These are phyloP conservation scores for Otolemur crassicaudatus DNA, from an alignment of 2,797 vertebrate species.

Conservation along the genomic window DNA sequence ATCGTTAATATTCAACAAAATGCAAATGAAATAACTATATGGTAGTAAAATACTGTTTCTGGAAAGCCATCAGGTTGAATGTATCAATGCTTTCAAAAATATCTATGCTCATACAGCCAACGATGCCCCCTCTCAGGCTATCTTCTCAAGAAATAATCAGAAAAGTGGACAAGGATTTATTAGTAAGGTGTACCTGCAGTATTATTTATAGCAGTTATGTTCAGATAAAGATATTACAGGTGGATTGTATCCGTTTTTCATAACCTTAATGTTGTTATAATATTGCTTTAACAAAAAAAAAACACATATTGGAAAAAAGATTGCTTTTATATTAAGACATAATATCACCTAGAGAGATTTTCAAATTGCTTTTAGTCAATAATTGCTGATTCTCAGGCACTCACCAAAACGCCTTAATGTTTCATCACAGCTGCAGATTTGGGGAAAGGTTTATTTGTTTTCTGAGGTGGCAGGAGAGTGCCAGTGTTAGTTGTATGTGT, in stretches of 20 bases:
- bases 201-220: neutral
- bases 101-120: neutral
- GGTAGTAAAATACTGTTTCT: slow-evolving; percentile 36
- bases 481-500: neutral
- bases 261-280: slow-evolving; percentile 1
- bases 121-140: neutral
- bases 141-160: slow-evolving; percentile 24
- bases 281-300: slow-evolving; percentile 46
- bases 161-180: slow-evolving; percentile 54
- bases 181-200: neutral
- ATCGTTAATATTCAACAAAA: slow-evolving; percentile 63
- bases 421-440: neutral
- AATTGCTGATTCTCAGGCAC: slow-evolving; percentile 50
- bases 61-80: slow-evolving; percentile 12
- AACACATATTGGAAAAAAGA: neutral
- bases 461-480: neutral
- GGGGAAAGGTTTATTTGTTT: slow-evolving; percentile 57
- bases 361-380: slow-evolving; percentile 71
- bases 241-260: slow-evolving; percentile 16
- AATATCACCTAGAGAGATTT: slow-evolving; percentile 67
- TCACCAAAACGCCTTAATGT: slow-evolving; percentile 48
- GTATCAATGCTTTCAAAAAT: neutral
- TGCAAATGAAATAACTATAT: slow-evolving; percentile 66
- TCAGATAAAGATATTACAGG: neutral
- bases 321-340: slow-evolving; percentile 50